Conservation (phyloP, 1,140 invertebrate species). For the Triops cancriformis region DNA sequence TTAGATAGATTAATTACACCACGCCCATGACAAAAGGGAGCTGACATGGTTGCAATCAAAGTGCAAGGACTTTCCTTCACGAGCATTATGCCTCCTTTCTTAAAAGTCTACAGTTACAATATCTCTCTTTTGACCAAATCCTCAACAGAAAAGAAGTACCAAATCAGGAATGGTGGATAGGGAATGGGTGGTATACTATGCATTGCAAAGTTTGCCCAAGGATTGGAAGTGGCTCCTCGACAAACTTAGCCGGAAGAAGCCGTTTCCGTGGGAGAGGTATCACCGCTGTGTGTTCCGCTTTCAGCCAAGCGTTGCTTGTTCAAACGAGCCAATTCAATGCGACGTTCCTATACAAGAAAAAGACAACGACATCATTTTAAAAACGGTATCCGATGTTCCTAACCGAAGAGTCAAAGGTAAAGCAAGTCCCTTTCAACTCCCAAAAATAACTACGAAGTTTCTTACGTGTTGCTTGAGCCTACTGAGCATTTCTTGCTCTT, state of each 20-base stretch:
- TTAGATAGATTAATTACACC: conserved; percentile 7
- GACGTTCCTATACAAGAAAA: neutral
- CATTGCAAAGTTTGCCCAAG: neutral
- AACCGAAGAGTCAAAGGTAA: neutral
- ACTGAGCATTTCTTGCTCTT: conserved; percentile 18
- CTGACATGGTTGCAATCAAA: neutral
- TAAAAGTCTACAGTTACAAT: neutral
- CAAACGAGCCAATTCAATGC: conserved; percentile 16
- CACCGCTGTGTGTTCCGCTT: conserved; percentile 16
- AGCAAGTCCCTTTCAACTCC: neutral
- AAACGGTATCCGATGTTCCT: too few species aligned
- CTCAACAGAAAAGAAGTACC: neutral
- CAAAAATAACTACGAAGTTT: neutral
- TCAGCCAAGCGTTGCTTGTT: conserved; percentile 6
- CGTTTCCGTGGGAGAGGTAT: conserved; percentile 14
- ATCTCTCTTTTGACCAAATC: neutral
- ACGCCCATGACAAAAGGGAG: conserved; percentile 7
- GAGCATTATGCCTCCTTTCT: neutral
- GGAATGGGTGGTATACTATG: neutral
- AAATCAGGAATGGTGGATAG: neutral
- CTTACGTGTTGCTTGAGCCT: conserved; percentile 22
- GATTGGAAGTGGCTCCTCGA: conserved; percentile 8
- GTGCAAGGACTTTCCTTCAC: neutral
- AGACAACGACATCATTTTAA: neutral
- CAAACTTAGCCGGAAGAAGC: conserved; percentile 21